Base-by-base conservation (phyloP, 2,888 invertebrate species). In the Dioctria rufipes region DNA sequence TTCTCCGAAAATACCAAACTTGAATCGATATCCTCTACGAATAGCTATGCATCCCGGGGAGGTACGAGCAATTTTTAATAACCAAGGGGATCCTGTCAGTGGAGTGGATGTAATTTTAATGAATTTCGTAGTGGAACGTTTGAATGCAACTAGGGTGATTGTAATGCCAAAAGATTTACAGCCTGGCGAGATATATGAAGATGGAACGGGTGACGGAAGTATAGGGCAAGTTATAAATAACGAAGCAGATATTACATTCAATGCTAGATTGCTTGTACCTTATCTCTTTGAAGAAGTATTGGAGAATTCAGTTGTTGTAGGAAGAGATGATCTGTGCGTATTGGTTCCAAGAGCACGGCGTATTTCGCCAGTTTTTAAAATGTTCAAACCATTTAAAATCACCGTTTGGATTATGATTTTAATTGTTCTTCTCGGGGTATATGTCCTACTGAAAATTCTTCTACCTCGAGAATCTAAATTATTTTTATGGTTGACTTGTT, bases 321-420 rank as follows among this genome's bases (percentile, higher is more conserved):
- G 85, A 8, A 90, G 92, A 81, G 92, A 92, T 82, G 90, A 90
- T 84, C 84, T 92, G 8, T 92, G 92, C 84, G 91, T 92, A 75
- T 83, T 92, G 42, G 88, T 92, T 5, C 90, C 91, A 80, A 91
- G 91, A 83, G 89, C 91, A 0, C 86, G 86, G 8, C 87, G 86
- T n/a, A 90, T 91, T 80, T 89, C 91, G 0, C 88, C 90, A 1
- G 91, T 92, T 83, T 89, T 88, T 84, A 89, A 89, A 80, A 84
- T 89, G 5, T 88, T 89, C 83, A 86, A 87, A 2, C 86, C 89
- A 1, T 89, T 89, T 75, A 82, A 86, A 4, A 11, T 77, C 0
- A 73, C 81, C 8, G 88, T 88, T 4, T 89, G 89, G 89, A 4
- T 85, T 0, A 80, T 83, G 1, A 85, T 88, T 0, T 60, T 85